Evolutionary conservation across 2,888 invertebrate species (phyloP).

Genomic region (Cantharis rufa): DNA sequence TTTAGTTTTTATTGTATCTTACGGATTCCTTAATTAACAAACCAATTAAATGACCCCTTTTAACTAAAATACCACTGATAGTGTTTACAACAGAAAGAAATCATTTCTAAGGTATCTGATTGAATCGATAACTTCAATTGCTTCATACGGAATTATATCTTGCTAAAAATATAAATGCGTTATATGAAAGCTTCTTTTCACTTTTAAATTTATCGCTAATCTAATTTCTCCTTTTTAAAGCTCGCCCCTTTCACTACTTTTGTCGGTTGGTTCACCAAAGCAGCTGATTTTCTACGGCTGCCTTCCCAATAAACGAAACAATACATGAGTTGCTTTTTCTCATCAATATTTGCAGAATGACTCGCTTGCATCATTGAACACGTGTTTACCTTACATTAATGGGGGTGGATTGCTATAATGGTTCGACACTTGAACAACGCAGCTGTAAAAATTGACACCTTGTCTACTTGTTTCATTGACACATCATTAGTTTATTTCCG

Average conservation of each 20-base stretch:
- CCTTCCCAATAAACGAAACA: conserved; percentile 31
- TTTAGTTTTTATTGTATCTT: background rate
- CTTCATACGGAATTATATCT: background rate
- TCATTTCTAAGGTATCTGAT: background rate
- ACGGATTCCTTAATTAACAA: background rate
- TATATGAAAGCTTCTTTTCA: background rate
- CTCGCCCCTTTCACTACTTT: background rate
- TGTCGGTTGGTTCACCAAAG: conserved; percentile 5
- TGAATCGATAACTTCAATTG: background rate
- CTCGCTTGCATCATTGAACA: conserved; percentile 31
- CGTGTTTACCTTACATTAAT: conserved; percentile 32
- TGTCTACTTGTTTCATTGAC: conserved; percentile 20
- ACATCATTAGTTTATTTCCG: conserved; percentile 19
- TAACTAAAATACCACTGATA: background rate
- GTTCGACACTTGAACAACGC: conserved; percentile 16
- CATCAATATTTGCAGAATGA: conserved; percentile 25
- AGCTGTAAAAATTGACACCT: conserved; percentile 29
- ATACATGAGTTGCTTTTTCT: conserved; percentile 11
- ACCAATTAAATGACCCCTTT: background rate
- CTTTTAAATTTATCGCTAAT: background rate
- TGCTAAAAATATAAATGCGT: background rate
- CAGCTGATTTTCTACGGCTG: conserved; percentile 32
- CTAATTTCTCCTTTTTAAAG: background rate
- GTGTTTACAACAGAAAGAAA: background rate
- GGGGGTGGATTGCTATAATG: conserved; percentile 25